phyloP scores from a whole-genome alignment of 2,797 vertebrate species.

The Xiphorhynchus erythropygius region DNA sequence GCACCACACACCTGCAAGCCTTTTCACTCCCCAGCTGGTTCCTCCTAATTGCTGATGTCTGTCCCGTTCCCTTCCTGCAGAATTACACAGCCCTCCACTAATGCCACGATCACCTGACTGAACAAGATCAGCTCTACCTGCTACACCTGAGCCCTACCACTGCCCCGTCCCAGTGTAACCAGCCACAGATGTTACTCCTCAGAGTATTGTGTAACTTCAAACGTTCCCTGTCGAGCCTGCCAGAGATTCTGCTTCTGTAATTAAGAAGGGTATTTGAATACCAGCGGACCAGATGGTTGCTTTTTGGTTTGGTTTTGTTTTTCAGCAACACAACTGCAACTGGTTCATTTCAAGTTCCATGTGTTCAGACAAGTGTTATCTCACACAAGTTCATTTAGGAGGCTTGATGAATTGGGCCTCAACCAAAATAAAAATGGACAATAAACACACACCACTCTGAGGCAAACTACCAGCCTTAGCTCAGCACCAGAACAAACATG shows the following conservation, averaged over 20 bases:
- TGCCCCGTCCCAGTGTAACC: background rate
- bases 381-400: background rate
- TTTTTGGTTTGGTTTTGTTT: accelerated
- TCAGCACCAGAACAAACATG: background rate
- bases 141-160: background rate
- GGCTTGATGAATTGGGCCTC: background rate
- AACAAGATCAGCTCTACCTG: background rate
- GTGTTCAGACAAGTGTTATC: background rate
- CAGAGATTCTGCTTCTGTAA: background rate
- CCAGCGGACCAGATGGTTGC: background rate
- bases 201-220: background rate
- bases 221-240: background rate
- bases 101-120: background rate
- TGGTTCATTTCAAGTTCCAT: background rate
- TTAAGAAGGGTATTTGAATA: background rate
- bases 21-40: background rate
- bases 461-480: background rate
- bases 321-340: background rate
- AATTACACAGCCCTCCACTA: background rate
- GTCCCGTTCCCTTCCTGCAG: background rate
- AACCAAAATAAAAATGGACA: background rate
- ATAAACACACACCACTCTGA: background rate
- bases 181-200: background rate
- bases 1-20: background rate
- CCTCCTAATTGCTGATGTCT: background rate